These are phyloP conservation scores for Apus apus DNA, from an alignment of 2,113 vertebrate species.

Conservation along the genomic window DNA sequence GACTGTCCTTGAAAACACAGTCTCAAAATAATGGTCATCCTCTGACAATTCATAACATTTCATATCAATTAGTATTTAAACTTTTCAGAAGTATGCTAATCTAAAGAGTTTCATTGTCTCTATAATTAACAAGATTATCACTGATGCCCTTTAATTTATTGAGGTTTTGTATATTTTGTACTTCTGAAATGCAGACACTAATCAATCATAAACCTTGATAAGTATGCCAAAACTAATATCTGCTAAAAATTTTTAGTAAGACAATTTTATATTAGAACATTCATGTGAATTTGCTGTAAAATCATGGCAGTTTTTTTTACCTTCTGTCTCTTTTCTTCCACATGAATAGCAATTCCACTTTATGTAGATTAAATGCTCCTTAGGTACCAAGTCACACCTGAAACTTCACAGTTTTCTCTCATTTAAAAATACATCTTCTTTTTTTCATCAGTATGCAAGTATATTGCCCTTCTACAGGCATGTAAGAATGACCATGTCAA, in stretches of 20 bases:
- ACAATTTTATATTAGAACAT: neutral
- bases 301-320: neutral
- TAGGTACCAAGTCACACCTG: neutral
- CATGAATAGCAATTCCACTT: neutral
- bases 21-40: neutral
- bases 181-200: neutral
- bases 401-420: neutral
- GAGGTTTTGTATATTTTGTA: neutral
- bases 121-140: neutral
- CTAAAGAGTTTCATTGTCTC: neutral
- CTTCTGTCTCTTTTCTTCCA: neutral
- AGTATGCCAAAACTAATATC: neutral
- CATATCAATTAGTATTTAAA: neutral
- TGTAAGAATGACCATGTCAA: neutral
- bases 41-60: neutral
- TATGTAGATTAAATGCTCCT: neutral
- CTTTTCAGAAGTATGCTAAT: constrained; percentile 4
- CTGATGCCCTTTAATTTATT: neutral
- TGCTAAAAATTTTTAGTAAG: neutral
- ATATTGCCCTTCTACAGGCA: neutral
- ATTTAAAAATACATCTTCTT: neutral
- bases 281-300: neutral
- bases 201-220: neutral
- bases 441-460: neutral
- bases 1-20: neutral